A percentile compares a stretch with the other conserved stretches of the same genome.
These are phyloP conservation scores for Ostrea edulis DNA, from an alignment of 1,140 invertebrate species.

Conservation along the genomic window DNA sequence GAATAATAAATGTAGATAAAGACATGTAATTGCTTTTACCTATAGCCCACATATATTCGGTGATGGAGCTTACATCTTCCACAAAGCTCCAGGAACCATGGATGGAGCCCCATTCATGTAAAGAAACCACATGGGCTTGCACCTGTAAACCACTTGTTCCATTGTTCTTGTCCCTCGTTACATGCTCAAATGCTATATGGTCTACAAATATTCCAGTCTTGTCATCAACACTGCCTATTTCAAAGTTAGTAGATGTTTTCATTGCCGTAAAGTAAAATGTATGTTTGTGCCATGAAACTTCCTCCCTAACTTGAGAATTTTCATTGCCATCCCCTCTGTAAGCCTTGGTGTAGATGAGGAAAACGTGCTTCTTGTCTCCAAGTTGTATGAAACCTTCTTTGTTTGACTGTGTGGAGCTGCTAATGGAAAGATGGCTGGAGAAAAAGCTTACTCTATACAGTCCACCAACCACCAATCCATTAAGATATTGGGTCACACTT, in stretches of 20 bases:
- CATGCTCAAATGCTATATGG: slow-evolving; percentile 51
- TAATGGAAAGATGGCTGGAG: slow-evolving; percentile 51
- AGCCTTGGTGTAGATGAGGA: slow-evolving; percentile 60
- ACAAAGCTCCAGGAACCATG: slow-evolving; percentile 63
- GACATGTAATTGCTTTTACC: slow-evolving; percentile 49
- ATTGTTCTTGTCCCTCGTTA: slow-evolving; percentile 22
- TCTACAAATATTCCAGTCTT: slow-evolving; percentile 56
- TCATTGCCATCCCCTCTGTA: slow-evolving; percentile 50
- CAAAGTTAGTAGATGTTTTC: background rate
- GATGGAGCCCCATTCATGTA: slow-evolving; percentile 66
- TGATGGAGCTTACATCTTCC: slow-evolving; percentile 61
- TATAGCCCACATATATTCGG: slow-evolving; percentile 66
- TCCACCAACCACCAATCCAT: background rate
- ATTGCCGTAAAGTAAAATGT: slow-evolving; percentile 58
- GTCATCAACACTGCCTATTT: slow-evolving; percentile 48
- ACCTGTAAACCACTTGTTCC: slow-evolving; percentile 43
- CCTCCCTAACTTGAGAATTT: slow-evolving; percentile 9
- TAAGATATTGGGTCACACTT: slow-evolving; percentile 47
- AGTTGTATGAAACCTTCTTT: slow-evolving; percentile 58
- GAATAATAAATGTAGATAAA: too few relatives aligned
- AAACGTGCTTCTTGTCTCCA: slow-evolving; percentile 53
- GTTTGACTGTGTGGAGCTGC: slow-evolving; percentile 37
- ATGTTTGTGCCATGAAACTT: slow-evolving; percentile 61
- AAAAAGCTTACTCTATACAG: slow-evolving; percentile 55
- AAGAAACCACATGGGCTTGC: slow-evolving; percentile 56